Base-by-base conservation (phyloP, 1,140 invertebrate genomes). In the Euura saliciscinereae region DNA sequence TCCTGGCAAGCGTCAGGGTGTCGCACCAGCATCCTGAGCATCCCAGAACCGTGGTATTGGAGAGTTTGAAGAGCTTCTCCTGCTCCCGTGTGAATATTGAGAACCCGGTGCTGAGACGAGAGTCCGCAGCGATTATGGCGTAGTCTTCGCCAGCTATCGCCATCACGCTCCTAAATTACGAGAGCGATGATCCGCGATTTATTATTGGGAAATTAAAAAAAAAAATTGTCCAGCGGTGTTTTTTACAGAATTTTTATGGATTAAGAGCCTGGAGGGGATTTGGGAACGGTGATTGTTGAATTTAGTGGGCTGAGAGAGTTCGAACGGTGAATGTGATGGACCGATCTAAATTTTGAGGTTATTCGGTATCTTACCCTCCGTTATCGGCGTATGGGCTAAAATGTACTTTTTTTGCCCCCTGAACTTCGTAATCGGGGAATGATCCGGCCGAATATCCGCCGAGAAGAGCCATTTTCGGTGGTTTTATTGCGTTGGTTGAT, bases 1-100 rank as follows among this genome's bases (percentile, higher is more conserved):
- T 88, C 77, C 96, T 91, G 4, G 95, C 97, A 4, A 99, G 89
- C 42, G 97, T 97, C 2, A 99, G 88, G n/a, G 95, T 95, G 89
- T 99, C 98, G 79, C 97, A 98, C 96, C 99, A 99, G 86, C 98
- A 99, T 46, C 98, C 98, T 71, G 94, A 92, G 77, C 93, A 92
- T 3, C 95, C 97, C 59, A 99, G 87, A 68, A 99, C 93, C 45
- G 97, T 98, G 59, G 88, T 91, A 1, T 92, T 85, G 0, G 96
- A 96, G 45, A 98, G 84, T 75, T 90, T 84, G 74, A 96, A 96
- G 4, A 97, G 83, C 85, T 97, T 97, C 51, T 95, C 91, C 82
- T 97, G 96, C 44, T 96, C 90, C 43, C 98, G 91, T 0, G 95
- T 95, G 74, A 96, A 93, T 82, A 99, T 98, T 4, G 92, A 93